These are phyloP conservation scores for Miltochrista miniata DNA, from an alignment of 2,888 invertebrate genomes.

Conservation along the genomic window DNA sequence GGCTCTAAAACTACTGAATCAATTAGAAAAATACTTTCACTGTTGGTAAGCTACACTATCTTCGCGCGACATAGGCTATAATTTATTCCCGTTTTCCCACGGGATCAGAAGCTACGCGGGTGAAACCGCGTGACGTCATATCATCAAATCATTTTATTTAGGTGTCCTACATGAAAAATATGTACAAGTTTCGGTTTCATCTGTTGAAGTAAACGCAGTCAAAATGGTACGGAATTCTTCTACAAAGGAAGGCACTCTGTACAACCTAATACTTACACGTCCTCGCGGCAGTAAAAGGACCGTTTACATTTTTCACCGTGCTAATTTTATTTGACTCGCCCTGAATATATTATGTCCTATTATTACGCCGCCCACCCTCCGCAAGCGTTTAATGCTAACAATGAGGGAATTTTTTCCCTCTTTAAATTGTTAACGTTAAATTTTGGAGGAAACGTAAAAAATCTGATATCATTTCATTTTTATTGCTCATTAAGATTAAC, in stretches of 20 bases:
- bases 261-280: slow-evolving; percentile 74
- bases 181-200: slow-evolving; percentile 20
- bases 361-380: slow-evolving; percentile 71
- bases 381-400: slow-evolving; percentile 74
- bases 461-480: slow-evolving; percentile 70
- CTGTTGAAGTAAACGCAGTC: slow-evolving; percentile 11
- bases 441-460: slow-evolving; percentile 67
- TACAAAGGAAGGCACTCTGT: slow-evolving; percentile 50
- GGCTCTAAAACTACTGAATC: too few relatives aligned
- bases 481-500: slow-evolving; percentile 69
- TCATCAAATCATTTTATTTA: slow-evolving; percentile 15
- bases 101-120: too few relatives aligned
- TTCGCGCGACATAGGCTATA: too few relatives aligned
- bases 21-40: too few relatives aligned
- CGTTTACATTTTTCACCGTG: slow-evolving; percentile 83
- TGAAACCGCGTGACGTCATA: too few relatives aligned
- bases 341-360: slow-evolving; percentile 82
- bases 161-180: slow-evolving; percentile 19
- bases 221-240: slow-evolving; percentile 38
- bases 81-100: too few relatives aligned
- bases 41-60: too few relatives aligned
- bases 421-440: slow-evolving; percentile 77
- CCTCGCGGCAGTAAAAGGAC: slow-evolving; percentile 72
- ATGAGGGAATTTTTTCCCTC: slow-evolving; percentile 66
- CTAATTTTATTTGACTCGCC: slow-evolving; percentile 83